Conservation (phyloP, 1,140 invertebrate species). For the Palaemon carinicauda region DNA sequence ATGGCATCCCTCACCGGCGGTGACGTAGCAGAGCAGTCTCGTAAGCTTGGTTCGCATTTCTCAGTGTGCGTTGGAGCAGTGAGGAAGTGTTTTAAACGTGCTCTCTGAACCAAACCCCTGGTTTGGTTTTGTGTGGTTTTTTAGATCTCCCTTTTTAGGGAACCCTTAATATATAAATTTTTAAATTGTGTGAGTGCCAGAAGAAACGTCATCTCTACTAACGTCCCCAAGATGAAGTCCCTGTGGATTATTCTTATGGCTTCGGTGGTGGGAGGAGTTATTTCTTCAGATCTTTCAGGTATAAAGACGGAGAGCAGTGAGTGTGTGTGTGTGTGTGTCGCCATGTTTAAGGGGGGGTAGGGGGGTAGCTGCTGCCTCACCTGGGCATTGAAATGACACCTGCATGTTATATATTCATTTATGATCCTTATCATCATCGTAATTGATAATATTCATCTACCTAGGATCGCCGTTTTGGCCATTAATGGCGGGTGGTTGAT, state of each 20-base stretch:
- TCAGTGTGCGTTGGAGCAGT: conserved; percentile 38
- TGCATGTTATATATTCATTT: no score
- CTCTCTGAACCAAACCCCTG: background rate
- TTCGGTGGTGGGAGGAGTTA: background rate
- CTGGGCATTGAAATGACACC: background rate
- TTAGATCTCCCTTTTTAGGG: conserved; percentile 10
- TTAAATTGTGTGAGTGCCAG: conserved; percentile 22
- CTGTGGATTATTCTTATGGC: conserved; percentile 26
- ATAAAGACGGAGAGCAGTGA: background rate
- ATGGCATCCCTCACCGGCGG: background rate
- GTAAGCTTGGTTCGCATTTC: conserved; percentile 25
- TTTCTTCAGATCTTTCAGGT: conserved; percentile 25
- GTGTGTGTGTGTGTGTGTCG: background rate
- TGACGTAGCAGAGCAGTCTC: background rate
- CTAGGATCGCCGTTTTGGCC: no score
- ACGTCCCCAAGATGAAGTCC: background rate
- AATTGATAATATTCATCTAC: no score
- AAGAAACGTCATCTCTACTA: background rate
- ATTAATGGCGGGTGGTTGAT: no score
- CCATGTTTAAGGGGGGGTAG: no score
- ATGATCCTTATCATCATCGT: no score
- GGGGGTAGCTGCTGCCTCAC: background rate
- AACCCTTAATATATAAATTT: background rate
- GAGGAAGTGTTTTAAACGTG: conserved; percentile 13
- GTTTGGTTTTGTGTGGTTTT: conserved; percentile 12